Evolutionary conservation across 2,797 vertebrate genomes (phyloP).

Genomic region (Tolypeutes matacus): DNA sequence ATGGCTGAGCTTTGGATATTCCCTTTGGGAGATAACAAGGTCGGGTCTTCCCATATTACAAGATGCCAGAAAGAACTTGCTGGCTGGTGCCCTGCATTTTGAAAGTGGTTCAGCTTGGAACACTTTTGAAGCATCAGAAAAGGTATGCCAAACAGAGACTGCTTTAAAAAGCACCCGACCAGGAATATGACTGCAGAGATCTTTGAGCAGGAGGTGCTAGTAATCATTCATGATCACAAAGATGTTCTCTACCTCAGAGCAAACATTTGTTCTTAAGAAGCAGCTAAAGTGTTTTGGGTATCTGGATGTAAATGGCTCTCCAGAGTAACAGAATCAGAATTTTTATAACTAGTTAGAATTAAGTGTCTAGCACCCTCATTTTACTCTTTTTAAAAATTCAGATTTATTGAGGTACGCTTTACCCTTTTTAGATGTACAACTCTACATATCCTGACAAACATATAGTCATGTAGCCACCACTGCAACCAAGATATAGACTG

Average conservation of each 20-base stretch:
- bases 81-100: slow-evolving; percentile 49
- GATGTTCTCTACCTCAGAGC: slow-evolving; percentile 51
- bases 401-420: slow-evolving; percentile 43
- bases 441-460: slow-evolving; percentile 52
- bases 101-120: slow-evolving; percentile 56
- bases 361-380: slow-evolving; percentile 27
- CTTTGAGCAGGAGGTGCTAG: slow-evolving; percentile 72
- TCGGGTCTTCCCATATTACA: slow-evolving; percentile 67
- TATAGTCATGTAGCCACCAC: neutral
- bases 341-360: slow-evolving; percentile 66
- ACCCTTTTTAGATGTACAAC: slow-evolving; percentile 6
- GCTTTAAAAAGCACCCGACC: slow-evolving; percentile 75
- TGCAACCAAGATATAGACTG: slow-evolving; percentile 19
- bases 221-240: slow-evolving; percentile 80
- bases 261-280: slow-evolving; percentile 71
- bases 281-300: slow-evolving; percentile 65
- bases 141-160: neutral
- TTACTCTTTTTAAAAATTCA: slow-evolving; percentile 25
- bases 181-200: slow-evolving; percentile 68
- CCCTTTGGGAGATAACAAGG: slow-evolving; percentile 74
- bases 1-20: slow-evolving; percentile 74
- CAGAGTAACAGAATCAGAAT: slow-evolving; percentile 55
- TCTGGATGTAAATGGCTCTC: slow-evolving; percentile 53
- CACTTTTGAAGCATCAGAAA: slow-evolving; percentile 60
- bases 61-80: slow-evolving; percentile 73